Evolutionary conservation across 2,113 vertebrate species (phyloP).

Genomic region (cattle (Bos taurus)): ARS-UCD2.0 NC_037342.1:63752501-63753000

Average conservation of each 20-base stretch:
- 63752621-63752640: not conserved
- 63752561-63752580: not conserved
- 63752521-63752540: not conserved
- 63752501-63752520: not conserved
- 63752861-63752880: not conserved
- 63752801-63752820: not conserved
- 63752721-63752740: not conserved
- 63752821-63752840: not conserved
- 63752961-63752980: not conserved
- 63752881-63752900: not conserved
- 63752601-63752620: conserved; percentile 10
- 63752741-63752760: conserved; percentile 14
- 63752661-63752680: not conserved
- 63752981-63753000: not conserved
- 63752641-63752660: not conserved
- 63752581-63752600: not conserved
- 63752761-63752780: not conserved
- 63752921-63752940: not conserved
- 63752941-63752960: not conserved
- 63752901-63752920: not conserved
- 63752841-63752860: not conserved
- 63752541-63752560: not conserved
- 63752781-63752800: not conserved
- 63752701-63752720: not conserved
- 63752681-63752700: not conserved